Percentiles rank a stretch among this genome's conserved stretches.
Evolutionary conservation across 2,797 vertebrate genomes (phyloP).

Genomic region (Rhadinocentrus ornatus): DNA sequence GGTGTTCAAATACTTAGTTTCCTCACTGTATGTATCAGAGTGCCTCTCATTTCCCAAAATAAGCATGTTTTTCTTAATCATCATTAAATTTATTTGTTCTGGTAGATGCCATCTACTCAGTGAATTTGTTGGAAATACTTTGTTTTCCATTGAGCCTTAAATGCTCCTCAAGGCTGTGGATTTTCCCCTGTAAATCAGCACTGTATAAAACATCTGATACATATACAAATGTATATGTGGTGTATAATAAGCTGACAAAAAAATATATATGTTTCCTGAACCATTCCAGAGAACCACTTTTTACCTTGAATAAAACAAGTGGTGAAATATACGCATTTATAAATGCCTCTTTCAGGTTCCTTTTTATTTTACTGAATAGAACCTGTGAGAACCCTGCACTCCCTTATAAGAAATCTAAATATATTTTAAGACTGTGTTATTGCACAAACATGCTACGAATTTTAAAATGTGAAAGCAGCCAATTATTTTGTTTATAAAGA

Average conservation of each 20-base stretch:
- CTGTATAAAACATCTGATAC: not conserved
- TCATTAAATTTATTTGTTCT: conserved; percentile 41
- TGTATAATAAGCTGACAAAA: not conserved
- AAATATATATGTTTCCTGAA: not conserved
- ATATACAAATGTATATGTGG: not conserved
- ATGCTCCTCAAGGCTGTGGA: conserved; percentile 1
- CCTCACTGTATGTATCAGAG: conserved; percentile 30
- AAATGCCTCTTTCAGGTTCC: not conserved
- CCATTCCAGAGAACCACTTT: not conserved
- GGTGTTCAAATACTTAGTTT: no score
- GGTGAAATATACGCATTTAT: not conserved
- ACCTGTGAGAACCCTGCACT: not conserved
- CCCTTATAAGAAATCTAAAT: not conserved
- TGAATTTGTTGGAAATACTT: conserved; percentile 29
- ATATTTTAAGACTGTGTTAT: not conserved
- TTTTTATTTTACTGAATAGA: not conserved
- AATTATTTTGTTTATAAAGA: not conserved
- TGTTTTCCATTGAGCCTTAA: conserved; percentile 17
- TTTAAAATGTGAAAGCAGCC: not conserved
- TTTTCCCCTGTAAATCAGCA: not conserved
- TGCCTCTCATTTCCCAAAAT: conserved; percentile 40
- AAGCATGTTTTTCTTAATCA: conserved; percentile 40
- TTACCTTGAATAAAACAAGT: not conserved
- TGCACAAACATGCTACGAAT: not conserved
- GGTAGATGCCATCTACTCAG: conserved; percentile 31